Evolutionary conservation across 2,113 vertebrate genomes (phyloP).

Genomic region (Xiphophorus maculatus): DNA sequence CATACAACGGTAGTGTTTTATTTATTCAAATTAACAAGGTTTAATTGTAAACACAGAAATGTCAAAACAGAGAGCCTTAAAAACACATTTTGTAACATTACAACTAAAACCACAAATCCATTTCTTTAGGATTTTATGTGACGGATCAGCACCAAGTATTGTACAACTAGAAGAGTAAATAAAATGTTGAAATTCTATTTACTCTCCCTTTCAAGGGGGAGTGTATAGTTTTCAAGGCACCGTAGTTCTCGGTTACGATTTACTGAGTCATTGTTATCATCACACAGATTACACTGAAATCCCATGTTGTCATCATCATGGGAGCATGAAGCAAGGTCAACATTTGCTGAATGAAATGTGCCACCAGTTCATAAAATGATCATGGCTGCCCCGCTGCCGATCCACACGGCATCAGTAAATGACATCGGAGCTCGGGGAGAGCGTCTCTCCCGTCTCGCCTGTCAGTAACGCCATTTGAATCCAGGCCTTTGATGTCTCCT

Average conservation of each 20-base stretch:
- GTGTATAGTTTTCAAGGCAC: not conserved
- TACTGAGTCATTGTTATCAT: constrained; percentile 8
- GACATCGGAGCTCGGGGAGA: constrained; percentile 57
- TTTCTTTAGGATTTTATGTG: not conserved
- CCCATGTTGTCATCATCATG: constrained; percentile 19
- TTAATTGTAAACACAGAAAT: too few relatives aligned
- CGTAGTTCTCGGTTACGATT: not conserved
- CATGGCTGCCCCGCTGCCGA: constrained; percentile 17
- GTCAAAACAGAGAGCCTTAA: too few relatives aligned
- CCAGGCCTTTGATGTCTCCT: constrained; percentile 71
- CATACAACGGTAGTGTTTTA: too few relatives aligned
- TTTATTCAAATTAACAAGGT: too few relatives aligned
- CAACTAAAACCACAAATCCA: not conserved
- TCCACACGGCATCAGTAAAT: constrained; percentile 51
- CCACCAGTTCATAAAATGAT: constrained; percentile 50
- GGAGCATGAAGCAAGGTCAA: constrained; percentile 21
- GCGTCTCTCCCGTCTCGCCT: constrained; percentile 43
- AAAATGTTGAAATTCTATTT: too few relatives aligned
- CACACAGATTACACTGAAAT: not conserved
- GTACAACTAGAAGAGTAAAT: too few relatives aligned
- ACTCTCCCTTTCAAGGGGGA: not conserved
- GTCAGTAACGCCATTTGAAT: constrained; percentile 50
- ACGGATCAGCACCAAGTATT: too few relatives aligned
- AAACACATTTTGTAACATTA: too few relatives aligned
- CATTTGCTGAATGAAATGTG: constrained; percentile 41